These are phyloP conservation scores for Drosophila kanapiae DNA, from an alignment of 1,140 invertebrate species.

Conservation along the genomic window DNA sequence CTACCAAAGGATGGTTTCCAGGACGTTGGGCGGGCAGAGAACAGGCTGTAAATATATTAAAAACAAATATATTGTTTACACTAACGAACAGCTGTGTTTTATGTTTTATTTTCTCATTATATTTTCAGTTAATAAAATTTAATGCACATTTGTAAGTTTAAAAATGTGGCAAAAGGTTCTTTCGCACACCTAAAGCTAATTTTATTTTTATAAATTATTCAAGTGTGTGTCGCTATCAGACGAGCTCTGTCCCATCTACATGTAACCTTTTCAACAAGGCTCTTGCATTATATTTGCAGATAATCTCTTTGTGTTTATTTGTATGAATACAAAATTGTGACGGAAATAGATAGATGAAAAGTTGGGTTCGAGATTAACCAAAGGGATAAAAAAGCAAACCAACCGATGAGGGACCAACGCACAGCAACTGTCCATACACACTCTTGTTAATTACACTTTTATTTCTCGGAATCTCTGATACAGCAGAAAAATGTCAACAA, in stretches of 20 bases:
- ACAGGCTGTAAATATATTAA: not conserved
- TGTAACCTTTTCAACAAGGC: not conserved
- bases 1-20: not conserved
- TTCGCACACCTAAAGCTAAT: not conserved
- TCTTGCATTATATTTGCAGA: not conserved
- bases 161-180: not conserved
- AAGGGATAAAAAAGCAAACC: conserved; percentile 1
- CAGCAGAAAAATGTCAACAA: conserved; percentile 14
- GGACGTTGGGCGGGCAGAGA: too few relatives aligned
- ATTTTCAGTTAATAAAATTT: too few relatives aligned
- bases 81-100: too few relatives aligned
- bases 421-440: conserved; percentile 4
- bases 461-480: conserved; percentile 3
- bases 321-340: not conserved
- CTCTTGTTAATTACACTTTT: conserved; percentile 18
- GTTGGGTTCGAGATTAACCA: not conserved
- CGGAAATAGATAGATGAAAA: conserved; percentile 8
- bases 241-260: not conserved
- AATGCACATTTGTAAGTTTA: too few relatives aligned
- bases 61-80: too few relatives aligned
- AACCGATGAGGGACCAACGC: not conserved
- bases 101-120: too few relatives aligned
- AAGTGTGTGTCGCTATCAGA: not conserved
- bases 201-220: not conserved
- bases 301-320: not conserved